Percentiles rank a stretch among this genome's conserved stretches.
phyloP scores from a whole-genome alignment of 2,888 invertebrate species.

The Ennomos fuscantarius region DNA sequence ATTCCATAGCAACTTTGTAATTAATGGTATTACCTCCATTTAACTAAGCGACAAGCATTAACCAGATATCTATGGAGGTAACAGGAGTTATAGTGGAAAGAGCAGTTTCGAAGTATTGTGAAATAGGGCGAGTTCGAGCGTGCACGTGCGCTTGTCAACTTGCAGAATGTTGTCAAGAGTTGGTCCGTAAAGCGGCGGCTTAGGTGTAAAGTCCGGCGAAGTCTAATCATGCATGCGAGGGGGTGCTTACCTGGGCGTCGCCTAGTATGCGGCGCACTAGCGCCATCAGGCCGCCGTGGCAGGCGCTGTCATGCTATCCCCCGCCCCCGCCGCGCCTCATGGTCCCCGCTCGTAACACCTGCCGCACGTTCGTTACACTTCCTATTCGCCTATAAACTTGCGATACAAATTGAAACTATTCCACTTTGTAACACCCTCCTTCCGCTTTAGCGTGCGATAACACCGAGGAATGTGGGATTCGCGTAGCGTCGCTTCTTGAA shows the following conservation, averaged over 20 bases:
- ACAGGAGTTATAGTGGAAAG: constrained; percentile 11
- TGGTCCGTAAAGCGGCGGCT: constrained; percentile 36
- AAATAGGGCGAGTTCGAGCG: constrained; percentile 35
- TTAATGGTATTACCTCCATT: constrained; percentile 46
- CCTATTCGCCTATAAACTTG: constrained; percentile 54
- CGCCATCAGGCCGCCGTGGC: constrained; percentile 91
- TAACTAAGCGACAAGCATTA: constrained; percentile 29
- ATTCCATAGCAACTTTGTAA: constrained; percentile 51
- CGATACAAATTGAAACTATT: constrained; percentile 63
- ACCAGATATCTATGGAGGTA: constrained; percentile 11
- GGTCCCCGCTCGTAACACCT: constrained; percentile 54
- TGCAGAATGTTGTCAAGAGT: constrained; percentile 40
- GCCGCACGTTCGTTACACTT: constrained; percentile 51
- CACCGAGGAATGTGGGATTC: constrained; percentile 45
- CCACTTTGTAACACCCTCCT: constrained; percentile 55
- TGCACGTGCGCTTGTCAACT: constrained; percentile 40
- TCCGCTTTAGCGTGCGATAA: constrained; percentile 43
- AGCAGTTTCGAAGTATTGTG: constrained; percentile 27
- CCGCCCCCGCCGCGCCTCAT: constrained; percentile 68
- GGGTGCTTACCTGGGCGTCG: constrained; percentile 90
- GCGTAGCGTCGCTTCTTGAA: constrained; percentile 42
- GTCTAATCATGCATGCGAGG: constrained; percentile 46
- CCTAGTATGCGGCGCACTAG: constrained; percentile 94
- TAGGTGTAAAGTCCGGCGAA: constrained; percentile 43
- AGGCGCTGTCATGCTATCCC: constrained; percentile 83